Evolutionary conservation across 2,797 vertebrate species (phyloP).

Genomic region (Pangasius macronema): DNA sequence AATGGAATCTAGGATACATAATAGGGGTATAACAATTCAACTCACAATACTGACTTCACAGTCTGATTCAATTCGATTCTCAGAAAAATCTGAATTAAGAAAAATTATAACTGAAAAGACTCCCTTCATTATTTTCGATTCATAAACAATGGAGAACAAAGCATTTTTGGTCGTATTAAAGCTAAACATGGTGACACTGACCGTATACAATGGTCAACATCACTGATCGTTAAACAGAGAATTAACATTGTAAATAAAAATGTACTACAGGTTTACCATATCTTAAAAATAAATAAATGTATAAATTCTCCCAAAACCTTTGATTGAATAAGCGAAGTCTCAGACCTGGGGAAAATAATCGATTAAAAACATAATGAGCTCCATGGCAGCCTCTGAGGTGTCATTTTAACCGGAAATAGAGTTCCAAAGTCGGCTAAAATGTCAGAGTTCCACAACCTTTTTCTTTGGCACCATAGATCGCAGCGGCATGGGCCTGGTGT

Average conservation of each 20-base stretch:
- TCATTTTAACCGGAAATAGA: not conserved
- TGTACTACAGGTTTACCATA: not conserved
- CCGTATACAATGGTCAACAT: not conserved
- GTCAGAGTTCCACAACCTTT: not conserved
- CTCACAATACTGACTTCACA: not conserved
- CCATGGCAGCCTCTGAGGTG: not conserved
- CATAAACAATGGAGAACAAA: not conserved
- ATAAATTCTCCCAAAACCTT: not conserved
- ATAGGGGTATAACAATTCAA: not conserved
- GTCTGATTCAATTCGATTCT: not conserved
- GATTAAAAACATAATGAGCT: not conserved
- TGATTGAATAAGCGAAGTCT: not conserved
- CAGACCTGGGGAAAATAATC: not conserved
- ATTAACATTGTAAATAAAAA: not conserved
- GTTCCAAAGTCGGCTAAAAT: not conserved
- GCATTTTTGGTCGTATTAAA: not conserved
- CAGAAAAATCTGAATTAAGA: not conserved
- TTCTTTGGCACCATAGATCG: not conserved
- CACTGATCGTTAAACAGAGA: not conserved
- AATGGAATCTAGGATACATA: not conserved
- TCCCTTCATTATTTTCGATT: not conserved
- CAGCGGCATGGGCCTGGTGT: not conserved
- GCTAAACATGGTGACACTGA: not conserved
- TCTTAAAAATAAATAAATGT: not conserved
- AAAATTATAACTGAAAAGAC: not conserved